A percentile compares a stretch with the other conserved stretches of the same genome.
Conservation (phyloP, 2,888 invertebrate species). For the Ormyrus rosae region DNA sequence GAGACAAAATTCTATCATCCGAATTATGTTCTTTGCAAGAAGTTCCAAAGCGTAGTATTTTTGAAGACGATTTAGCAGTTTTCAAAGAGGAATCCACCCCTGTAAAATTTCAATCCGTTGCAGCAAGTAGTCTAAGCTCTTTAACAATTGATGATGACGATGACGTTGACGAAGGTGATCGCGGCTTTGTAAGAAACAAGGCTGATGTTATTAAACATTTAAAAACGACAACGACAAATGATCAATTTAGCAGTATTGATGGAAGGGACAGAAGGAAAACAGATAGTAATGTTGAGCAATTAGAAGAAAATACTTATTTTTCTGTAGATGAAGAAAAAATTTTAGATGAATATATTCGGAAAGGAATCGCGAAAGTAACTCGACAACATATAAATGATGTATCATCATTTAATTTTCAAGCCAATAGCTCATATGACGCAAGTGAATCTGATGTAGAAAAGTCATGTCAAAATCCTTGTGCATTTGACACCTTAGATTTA, state of each 20-base stretch:
- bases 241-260: conserved; percentile 10
- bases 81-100: conserved; percentile 94
- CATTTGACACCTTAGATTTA: conserved; percentile 72
- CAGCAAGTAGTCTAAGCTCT: conserved; percentile 91
- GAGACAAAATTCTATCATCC: conserved; percentile 37
- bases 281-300: conserved; percentile 16
- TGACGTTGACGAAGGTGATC: conserved; percentile 41
- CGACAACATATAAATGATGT: conserved; percentile 50
- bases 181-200: conserved; percentile 37
- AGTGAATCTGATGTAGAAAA: conserved; percentile 32
- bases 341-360: conserved; percentile 53
- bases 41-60: conserved; percentile 78
- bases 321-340: conserved; percentile 54
- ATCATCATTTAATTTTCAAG: conserved; percentile 51
- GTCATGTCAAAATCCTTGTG: conserved; percentile 76
- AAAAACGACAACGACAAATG: conserved; percentile 21
- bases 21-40: conserved; percentile 34
- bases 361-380: conserved; percentile 56
- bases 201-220: conserved; percentile 40
- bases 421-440: conserved; percentile 26
- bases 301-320: conserved; percentile 51
- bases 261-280: conserved; percentile 26
- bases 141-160: conserved; percentile 88
- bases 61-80: conserved; percentile 86
- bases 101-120: conserved; percentile 84